These are phyloP conservation scores for Spilarctia lutea DNA, from an alignment of 2,888 invertebrate species.

Conservation along the genomic window DNA sequence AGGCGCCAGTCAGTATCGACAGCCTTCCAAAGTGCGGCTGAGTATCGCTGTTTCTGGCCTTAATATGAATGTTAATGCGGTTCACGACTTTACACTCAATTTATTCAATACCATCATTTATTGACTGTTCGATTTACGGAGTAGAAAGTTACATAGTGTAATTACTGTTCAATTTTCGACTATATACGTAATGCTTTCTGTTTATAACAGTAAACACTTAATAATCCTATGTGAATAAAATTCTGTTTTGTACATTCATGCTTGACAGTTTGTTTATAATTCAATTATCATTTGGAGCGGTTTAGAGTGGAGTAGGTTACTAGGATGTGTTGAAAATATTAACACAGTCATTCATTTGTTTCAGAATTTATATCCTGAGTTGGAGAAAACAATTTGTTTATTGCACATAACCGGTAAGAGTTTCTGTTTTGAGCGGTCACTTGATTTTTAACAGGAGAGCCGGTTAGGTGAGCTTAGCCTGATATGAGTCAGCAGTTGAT, in stretches of 20 bases:
- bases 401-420: slow-evolving; percentile 52
- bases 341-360: slow-evolving; percentile 54
- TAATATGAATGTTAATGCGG: slow-evolving; percentile 49
- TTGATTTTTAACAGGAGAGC: neutral
- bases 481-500: neutral
- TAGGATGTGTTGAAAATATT: slow-evolving; percentile 30
- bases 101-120: slow-evolving; percentile 54
- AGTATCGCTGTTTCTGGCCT: slow-evolving; percentile 10
- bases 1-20: slow-evolving; percentile 29
- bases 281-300: slow-evolving; percentile 17
- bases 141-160: slow-evolving; percentile 64
- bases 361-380: slow-evolving; percentile 60
- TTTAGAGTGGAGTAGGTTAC: slow-evolving; percentile 24
- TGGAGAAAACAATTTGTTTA: slow-evolving; percentile 36
- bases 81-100: slow-evolving; percentile 48
- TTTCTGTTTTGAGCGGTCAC: neutral
- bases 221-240: slow-evolving; percentile 42
- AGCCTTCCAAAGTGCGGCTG: slow-evolving; percentile 1
- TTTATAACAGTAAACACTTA: slow-evolving; percentile 40
- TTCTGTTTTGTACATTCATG: slow-evolving; percentile 33
- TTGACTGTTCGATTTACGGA: slow-evolving; percentile 63
- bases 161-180: slow-evolving; percentile 49
- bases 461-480: neutral
- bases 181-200: slow-evolving; percentile 32
- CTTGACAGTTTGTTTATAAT: slow-evolving; percentile 38